Evolutionary conservation across 2,797 vertebrate genomes (phyloP), one percentile per base, ranked within the genome.

Genomic region (Sebastes matsubarae): DNA sequence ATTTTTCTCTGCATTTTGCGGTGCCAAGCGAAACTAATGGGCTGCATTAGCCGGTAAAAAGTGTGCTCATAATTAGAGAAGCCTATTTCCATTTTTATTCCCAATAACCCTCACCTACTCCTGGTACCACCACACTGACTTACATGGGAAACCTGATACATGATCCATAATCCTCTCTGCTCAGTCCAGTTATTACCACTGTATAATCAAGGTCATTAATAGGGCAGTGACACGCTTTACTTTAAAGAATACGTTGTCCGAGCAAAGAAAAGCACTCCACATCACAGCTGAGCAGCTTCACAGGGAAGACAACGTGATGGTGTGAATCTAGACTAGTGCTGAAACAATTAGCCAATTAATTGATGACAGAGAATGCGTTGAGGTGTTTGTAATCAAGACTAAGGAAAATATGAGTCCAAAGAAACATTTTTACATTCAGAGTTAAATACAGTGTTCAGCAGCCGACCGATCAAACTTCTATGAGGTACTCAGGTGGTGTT

Each of bases 121-220:
- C 50, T 18, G 71, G 46, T 34, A 30, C 27, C 30, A n/a, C n/a
- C 18, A 38, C 36, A 32, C 9, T 10, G 46, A 78, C 36, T 29
- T 10, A 75, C 54, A 57, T 64, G 64, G 8, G 74, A 82, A 75
- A 79, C 24, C 72, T 7, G 4, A 64, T 22, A 71, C 27, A 5
- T 66, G 54, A 69, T 54, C 76, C 67, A 81, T 75, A 81, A 86
- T 69, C 42, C 68, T 77, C 68, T 57, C 6, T 54, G 54, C 77
- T 69, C 64, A 38, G 75, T 65, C 36, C 64, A 64, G 38, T 75
- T 75, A 74, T 59, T 52, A 72, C 18, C 58, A 34, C 9, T n/a
- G 54, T 46, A 57, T 75, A 78, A 72, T 65, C 42, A 34, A 82
- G 60, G 36, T 50, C 32, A 79, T 79, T 81, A 66, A 67, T 46